A percentile compares a stretch with the other conserved stretches of the same genome.
Evolutionary conservation across 2,888 invertebrate species (phyloP).

Genomic region (Aphodius sticticus): DNA sequence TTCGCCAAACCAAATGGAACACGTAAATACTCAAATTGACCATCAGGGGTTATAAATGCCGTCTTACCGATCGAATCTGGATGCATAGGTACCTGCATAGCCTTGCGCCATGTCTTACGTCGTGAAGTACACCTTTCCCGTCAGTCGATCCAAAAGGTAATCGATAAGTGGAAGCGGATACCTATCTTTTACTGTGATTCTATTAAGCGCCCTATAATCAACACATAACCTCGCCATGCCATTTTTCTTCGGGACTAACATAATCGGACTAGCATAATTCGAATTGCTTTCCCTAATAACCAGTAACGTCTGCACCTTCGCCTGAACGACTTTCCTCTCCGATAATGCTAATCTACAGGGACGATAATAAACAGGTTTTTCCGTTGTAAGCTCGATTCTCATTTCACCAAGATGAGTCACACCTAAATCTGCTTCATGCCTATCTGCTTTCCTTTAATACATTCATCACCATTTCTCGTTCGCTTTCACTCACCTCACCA

Average conservation of each 20-base stretch:
- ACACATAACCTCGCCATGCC: constrained; percentile 15
- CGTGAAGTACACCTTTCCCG: constrained; percentile 9
- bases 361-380: constrained; percentile 45
- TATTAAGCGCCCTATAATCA: constrained; percentile 25
- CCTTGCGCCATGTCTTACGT: constrained; percentile 24
- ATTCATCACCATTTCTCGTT: background rate
- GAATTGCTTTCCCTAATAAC: constrained; percentile 44
- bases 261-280: constrained; percentile 25
- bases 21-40: constrained; percentile 49
- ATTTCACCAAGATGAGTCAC: constrained; percentile 22
- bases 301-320: constrained; percentile 41
- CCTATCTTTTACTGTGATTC: constrained; percentile 24
- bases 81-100: constrained; percentile 30
- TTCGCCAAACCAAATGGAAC: constrained; percentile 53
- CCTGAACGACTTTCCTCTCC: constrained; percentile 40
- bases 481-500: background rate
- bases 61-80: constrained; percentile 44
- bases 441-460: constrained; percentile 1
- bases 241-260: constrained; percentile 24
- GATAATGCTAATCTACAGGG: constrained; percentile 46
- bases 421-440: constrained; percentile 15
- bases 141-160: constrained; percentile 18
- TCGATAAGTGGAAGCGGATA: constrained; percentile 29
- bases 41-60: constrained; percentile 51
- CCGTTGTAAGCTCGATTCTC: constrained; percentile 44